Evolutionary conservation across 2,797 vertebrate species (phyloP), one percentile per base, ranked within the genome.

Genomic region (Ceyx erithaca): DNA sequence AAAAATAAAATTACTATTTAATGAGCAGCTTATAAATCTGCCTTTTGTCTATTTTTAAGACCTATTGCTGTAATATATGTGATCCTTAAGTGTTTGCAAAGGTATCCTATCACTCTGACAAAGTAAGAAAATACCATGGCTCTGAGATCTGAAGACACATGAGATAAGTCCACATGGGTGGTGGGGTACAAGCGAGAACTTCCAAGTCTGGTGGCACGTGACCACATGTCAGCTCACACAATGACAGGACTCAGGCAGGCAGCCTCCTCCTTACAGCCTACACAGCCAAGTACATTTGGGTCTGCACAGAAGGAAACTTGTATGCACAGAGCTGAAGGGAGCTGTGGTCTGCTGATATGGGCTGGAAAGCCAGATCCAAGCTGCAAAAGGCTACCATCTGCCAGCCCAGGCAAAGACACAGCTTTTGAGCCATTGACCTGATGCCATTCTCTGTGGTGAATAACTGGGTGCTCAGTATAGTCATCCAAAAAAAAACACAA

Each of bases 21-120:
- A 80, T 43, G 20, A 84, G 12, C 21, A 69, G n/a, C 41, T 86
- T 86, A 79, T 84, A 79, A 90, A 86, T 61, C n/a, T 94, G 52
- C 12, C 20, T 86, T 91, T 80, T 93, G 18, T 45, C 67, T 81
- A 6, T 80, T 85, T 95, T 88, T 85, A 93, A 88, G 77, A 77
- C 28, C 15, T 72, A 61, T 84, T 88, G 43, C 83, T 73, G 35
- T 12, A 77, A 7, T 61, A 63, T 79, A 63, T 52, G 59, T 18
- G 11, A 77, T 49, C 45, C 45, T 87, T 67, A 73, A 92, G 68
- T 77, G 62, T 41, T 61, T 68, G 33, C 45, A 46, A 16, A 51
- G 45, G 20, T 41, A 48, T 49, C 35, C 8, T 51, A 55, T 10
- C 43, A 46, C n/a, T 16, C n/a, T 46, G 58, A 26, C 2, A 33